These are phyloP conservation scores for Prionailurus bengalensis DNA, from an alignment of 2,113 vertebrate species.

Conservation along the genomic window DNA sequence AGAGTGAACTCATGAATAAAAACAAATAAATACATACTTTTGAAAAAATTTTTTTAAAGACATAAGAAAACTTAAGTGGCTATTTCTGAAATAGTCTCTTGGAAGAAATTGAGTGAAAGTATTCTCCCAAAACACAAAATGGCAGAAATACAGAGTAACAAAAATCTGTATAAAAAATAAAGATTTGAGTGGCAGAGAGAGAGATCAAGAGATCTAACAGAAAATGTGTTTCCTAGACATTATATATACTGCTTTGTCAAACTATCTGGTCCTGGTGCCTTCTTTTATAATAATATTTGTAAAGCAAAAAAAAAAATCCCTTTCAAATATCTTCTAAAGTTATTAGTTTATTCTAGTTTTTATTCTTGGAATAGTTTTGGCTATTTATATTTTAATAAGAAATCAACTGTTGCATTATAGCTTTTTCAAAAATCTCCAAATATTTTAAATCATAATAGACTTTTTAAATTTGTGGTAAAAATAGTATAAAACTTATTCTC, in stretches of 20 bases:
- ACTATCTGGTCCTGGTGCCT: neutral
- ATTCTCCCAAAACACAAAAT: neutral
- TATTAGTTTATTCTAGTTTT: neutral
- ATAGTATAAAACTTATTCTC: neutral
- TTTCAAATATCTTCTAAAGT: neutral
- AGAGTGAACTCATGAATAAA: neutral
- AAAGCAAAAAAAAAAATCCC: neutral
- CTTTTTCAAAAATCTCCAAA: neutral
- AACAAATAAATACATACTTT: neutral
- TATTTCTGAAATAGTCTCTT: neutral
- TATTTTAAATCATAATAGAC: neutral
- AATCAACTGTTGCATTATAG: neutral
- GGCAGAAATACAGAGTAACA: neutral
- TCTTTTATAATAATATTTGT: neutral
- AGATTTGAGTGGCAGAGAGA: neutral
- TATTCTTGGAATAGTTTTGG: neutral
- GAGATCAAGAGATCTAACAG: neutral
- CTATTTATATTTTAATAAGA: neutral
- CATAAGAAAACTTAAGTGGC: neutral
- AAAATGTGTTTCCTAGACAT: neutral
- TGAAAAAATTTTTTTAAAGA: neutral
- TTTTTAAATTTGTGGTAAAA: neutral
- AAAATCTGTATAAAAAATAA: neutral
- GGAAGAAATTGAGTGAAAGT: neutral
- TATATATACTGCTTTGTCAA: neutral